Base-by-base conservation (phyloP, 2,888 invertebrate genomes). In the Craniophora ligustri region DNA sequence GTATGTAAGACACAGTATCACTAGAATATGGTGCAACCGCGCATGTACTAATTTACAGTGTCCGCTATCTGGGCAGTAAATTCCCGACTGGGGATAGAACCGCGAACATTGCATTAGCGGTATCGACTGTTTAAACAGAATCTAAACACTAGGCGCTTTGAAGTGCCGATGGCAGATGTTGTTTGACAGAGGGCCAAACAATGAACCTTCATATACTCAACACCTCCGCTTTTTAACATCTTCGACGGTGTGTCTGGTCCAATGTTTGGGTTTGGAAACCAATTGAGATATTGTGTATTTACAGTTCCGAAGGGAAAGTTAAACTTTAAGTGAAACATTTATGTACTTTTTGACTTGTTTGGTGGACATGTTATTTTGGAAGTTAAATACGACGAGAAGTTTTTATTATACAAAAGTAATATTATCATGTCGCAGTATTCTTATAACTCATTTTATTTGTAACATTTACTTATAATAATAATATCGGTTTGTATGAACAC, bases 221-320 rank as follows among this genome's bases (percentile, higher is more conserved):
- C 90, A 89, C 89, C 86, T 88, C 76, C 72, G 76, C 81, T 86
- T 88, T 90, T 89, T 86, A 88, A 86, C 85, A 75, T 86, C 85
- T 85, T 85, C 77, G 72, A 77, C 84, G 76, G 81, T 79, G 67
- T 76, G 82, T 78, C 84, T 82, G 82, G 75, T 73, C 41, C 69
- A 67, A 75, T 82, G 81, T 83, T 81, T 81, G 76, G 78, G 75
- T 65, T 82, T 73, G 49, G 70, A 75, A 81, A 81, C 81, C 80
- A 85, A 84, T 84, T 85, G 80, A 81, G 82, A 85, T 82, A 82
- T 79, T 76, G 61, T 72, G 48, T 77, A 76, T 82, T 81, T 83
- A 82, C 78, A 42, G 51, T 73, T 72, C 58, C 50, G 59, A 61
- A 72, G 70, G 64, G 75, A 81, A 81, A 78, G 75, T 73, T 70